Evolutionary conservation across 2,888 invertebrate species (phyloP), one percentile per base, ranked within the genome.

Genomic region (Meandrusa payeni): DNA sequence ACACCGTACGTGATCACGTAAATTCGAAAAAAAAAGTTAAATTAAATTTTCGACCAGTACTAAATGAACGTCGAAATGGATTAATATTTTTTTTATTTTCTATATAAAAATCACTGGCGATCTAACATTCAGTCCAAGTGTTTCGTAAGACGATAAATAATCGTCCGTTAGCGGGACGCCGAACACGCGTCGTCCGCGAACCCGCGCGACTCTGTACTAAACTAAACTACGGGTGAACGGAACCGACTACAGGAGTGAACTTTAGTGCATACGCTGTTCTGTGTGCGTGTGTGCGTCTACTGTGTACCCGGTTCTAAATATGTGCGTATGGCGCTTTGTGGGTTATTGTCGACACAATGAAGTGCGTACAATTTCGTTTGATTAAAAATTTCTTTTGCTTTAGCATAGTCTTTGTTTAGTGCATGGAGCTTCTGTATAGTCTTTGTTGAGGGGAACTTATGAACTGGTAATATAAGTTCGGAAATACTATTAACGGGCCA

Each of bases 291-390:
- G 29, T 36, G 36, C 48, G 54, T 61, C 59, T 57, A 57, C 54
- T 47, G 52, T 52, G 57, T 59, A 54, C 60, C 62, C 59, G 60
- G 23, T 23, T 44, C 38, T 44, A 44, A 33, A 60, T 64, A 64
- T 66, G 65, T 61, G 64, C 48, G 65, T 61, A 32, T 6, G 57
- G 57, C 64, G 72, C 71, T 71, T 76, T 74, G 75, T 75, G 69
- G 70, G 69, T 73, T 79, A 76, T 79, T 77, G 72, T 76, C 73
- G 70, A 72, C 67, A 62, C 64, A 76, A 44, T 70, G 64, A 68
- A 76, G 69, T 71, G 67, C 64, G 69, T 71, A 71, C 68, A 64
- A 71, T 73, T 74, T 69, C 55, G 62, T 70, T 71, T 71, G 69
- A 73, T 75, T 71, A 64, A 67, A 15, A 70, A 67, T 66, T 76